Evolutionary conservation across 1,140 invertebrate genomes (phyloP), one percentile per base, ranked within the genome.

Genomic region (Drosophila rhopaloa): DNA sequence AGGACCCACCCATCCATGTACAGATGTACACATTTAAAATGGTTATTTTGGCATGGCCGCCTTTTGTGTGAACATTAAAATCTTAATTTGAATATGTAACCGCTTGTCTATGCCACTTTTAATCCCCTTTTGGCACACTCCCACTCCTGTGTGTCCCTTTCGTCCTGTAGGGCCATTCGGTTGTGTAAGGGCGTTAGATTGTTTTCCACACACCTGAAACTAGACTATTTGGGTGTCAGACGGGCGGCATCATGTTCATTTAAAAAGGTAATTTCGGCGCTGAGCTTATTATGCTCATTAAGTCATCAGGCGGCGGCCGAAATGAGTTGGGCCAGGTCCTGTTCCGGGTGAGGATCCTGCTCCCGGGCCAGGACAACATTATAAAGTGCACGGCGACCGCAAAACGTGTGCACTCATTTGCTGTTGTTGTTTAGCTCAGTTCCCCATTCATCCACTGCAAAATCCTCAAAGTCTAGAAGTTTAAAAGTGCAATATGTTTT

Each of bases 261-360:
- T 89, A 78, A 89, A 88, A 84, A 89, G 84, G 84, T 89, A 89
- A 89, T 89, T 89, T 89, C 62, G 80, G 84, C 70, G 66, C 57
- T 89, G 80, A 89, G 84, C 84, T 89, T 89, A 89, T 89, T 89
- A 89, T 89, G 74, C 84, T 89, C 84, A 89, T 89, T 89, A 89
- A 89, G 84, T 89, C 84, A 89, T 89, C 84, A 89, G 77, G 47
- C 16, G 51, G 55, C 41, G 38, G n/a, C 51, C 38, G 53, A 47
- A 71, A 62, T 59, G 59, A 83, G 65, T 80, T 63, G 55, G 59
- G 27, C 55, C 62, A 63, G 57, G 6, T 13, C 40, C 68, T 29
- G 57, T 16, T 46, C 44, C 58, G 41, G 53, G 72, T 57, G 61
- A 46, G 38, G 55, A 46, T 61, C 56, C 67, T 50, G 44, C 37